Evolutionary conservation across 2,113 vertebrate genomes (phyloP).

Genomic region (Scomber colias): DNA sequence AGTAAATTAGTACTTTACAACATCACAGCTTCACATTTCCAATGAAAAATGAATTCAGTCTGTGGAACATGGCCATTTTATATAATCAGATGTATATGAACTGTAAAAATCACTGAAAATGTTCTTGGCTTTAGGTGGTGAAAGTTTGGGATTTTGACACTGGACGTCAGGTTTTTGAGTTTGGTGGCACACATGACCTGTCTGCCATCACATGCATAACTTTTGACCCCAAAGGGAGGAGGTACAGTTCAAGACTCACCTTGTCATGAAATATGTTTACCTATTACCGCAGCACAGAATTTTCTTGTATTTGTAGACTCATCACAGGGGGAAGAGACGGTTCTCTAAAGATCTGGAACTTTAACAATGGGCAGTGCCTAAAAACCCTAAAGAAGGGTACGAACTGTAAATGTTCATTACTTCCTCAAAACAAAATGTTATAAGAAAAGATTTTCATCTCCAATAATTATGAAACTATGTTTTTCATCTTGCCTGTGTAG

Average conservation of each 20-base stretch:
- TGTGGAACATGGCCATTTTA: not conserved
- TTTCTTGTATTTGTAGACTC: constrained; percentile 71
- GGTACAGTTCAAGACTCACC: constrained; percentile 52
- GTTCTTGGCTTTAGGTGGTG: constrained; percentile 69
- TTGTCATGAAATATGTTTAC: not conserved
- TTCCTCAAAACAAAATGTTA: not conserved
- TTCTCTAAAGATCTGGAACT: constrained; percentile 84
- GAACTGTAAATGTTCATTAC: not conserved
- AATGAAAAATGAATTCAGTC: not conserved
- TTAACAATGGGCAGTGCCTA: constrained; percentile 80
- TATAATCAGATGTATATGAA: not conserved
- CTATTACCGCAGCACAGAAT: not conserved
- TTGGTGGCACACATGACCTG: constrained; percentile 71
- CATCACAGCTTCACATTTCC: not conserved
- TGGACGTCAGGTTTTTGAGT: constrained; percentile 83
- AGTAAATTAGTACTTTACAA: constrained; percentile 66
- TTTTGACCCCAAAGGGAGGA: constrained; percentile 84
- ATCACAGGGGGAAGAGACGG: constrained; percentile 84
- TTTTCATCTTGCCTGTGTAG: constrained; percentile 67
- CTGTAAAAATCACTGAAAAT: not conserved
- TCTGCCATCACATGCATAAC: constrained; percentile 83
- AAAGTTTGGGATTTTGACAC: constrained; percentile 87
- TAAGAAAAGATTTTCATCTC: not conserved
- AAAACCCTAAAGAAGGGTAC: constrained; percentile 79
- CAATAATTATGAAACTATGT: not conserved